Base-by-base conservation (phyloP, 2,888 invertebrate genomes). In the Drosophila pseudotalamancana region DNA sequence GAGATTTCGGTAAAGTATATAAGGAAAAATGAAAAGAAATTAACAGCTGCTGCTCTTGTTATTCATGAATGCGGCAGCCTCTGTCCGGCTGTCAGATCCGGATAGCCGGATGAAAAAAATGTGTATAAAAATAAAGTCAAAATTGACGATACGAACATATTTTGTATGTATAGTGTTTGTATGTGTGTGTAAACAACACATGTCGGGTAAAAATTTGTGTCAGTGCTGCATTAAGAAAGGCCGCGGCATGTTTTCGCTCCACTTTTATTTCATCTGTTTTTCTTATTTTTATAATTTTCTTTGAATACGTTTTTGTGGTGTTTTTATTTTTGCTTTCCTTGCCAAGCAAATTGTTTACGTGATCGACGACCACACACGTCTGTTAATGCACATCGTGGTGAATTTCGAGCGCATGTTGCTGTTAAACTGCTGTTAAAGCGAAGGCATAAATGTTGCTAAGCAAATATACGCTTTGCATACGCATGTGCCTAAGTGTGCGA, bases 111-210 rank as follows among this genome's bases (percentile, higher is more conserved):
- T 75, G 65, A 79, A 79, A 66, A 51, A 65, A 68, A 43, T 69
- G 57, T 63, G 68, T 79, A 68, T 83, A 86, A 81, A 83, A 81
- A 81, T 87, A 82, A 87, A 80, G 77, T 64, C 76, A 56, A 65
- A 64, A 62, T 39, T 50, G 51, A 64, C 45, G 57, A 43, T 39
- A 35, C 55, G 50, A 53, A 56, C 62, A 70, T 59, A 73, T 61
- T 29, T 50, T n/a, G n/a, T n/a, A n/a, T n/a, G n/a, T 43, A 43
- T 16, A 42, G 25, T 42, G 23, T 14, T 42, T 42, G 29, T 6
- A n/a, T 29, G 6, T 29, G 16, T 43, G 29, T 23, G 48, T 57
- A 73, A 66, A 66, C 62, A 61, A n/a, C 55, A 65, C 57, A 65
- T 64, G 57, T 65, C 64, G 49, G 63, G 25, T 60, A 55, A 60